These are phyloP conservation scores for Kryphioiulus occultus DNA, from an alignment of 2,888 invertebrate genomes.

Conservation along the genomic window DNA sequence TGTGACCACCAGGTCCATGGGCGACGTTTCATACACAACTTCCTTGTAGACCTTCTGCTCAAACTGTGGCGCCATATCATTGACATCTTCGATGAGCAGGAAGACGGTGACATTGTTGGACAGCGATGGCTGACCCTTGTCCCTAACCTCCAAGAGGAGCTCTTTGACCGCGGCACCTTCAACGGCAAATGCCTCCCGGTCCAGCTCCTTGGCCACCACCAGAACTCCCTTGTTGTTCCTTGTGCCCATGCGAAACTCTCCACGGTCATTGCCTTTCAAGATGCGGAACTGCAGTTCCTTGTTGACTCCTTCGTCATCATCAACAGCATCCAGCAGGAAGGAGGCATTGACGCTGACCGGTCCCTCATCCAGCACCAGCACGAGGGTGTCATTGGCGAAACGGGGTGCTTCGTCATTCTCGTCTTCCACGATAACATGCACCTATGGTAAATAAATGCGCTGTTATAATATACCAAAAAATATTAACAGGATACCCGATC, in stretches of 20 bases:
- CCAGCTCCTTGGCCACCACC: constrained; percentile 57
- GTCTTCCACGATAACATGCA: constrained; percentile 81
- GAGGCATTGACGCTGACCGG: constrained; percentile 59
- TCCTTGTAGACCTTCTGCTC: constrained; percentile 52
- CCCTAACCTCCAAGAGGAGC: constrained; percentile 62
- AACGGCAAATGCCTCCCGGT: constrained; percentile 56
- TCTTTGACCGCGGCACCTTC: constrained; percentile 45
- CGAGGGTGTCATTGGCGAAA: constrained; percentile 76
- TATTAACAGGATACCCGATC: no score
- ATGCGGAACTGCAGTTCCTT: constrained; percentile 58
- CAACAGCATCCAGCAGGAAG: constrained; percentile 74
- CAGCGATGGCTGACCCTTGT: constrained; percentile 80
- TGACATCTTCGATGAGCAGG: constrained; percentile 55
- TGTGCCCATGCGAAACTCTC: constrained; percentile 56
- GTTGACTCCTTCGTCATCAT: constrained; percentile 58
- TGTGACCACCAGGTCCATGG: constrained; percentile 51
- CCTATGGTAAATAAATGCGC: no score
- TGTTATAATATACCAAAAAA: no score
- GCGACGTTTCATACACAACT: constrained; percentile 53
- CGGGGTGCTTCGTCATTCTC: constrained; percentile 83
- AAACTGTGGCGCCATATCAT: constrained; percentile 55
- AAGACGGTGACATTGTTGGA: constrained; percentile 72
- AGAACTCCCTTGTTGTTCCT: constrained; percentile 53
- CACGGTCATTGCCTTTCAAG: constrained; percentile 57
- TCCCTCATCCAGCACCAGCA: constrained; percentile 53